Evolutionary conservation across 2,797 vertebrate genomes (phyloP).

Genomic region (Gadopsis marmoratus): DNA sequence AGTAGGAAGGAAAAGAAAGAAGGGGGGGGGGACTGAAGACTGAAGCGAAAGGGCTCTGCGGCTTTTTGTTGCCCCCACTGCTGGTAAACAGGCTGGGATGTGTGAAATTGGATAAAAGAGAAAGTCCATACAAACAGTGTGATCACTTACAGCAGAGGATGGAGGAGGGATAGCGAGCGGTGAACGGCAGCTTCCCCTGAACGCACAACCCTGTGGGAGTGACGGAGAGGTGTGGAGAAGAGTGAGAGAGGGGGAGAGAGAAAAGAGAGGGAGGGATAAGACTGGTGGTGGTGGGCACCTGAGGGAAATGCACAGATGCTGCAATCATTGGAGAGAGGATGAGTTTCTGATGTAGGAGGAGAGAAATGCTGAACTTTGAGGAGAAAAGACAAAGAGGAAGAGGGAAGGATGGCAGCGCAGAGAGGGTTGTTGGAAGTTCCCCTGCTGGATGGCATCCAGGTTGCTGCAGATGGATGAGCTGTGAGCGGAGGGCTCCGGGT

Average conservation of each 20-base stretch:
- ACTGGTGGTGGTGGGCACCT: slow-evolving; percentile 12
- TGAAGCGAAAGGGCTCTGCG: slow-evolving; percentile 55
- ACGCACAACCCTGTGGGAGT: slow-evolving; percentile 46
- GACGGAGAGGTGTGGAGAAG: slow-evolving; percentile 36
- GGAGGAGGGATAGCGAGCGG: slow-evolving; percentile 9
- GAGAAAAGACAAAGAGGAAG: slow-evolving; percentile 13
- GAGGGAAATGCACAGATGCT: slow-evolving; percentile 17
- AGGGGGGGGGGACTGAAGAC: slow-evolving; percentile 18
- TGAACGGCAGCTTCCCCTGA: slow-evolving; percentile 29
- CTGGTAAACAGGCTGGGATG: slow-evolving; percentile 66
- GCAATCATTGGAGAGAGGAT: slow-evolving; percentile 30
- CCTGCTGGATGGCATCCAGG: slow-evolving; percentile 24
- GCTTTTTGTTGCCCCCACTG: slow-evolving; percentile 54
- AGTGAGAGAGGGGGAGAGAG: slow-evolving; percentile 19
- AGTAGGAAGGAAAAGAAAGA: slow-evolving; percentile 4
- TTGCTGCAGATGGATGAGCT: slow-evolving; percentile 8
- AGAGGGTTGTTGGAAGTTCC: not conserved
- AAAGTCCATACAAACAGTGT: slow-evolving; percentile 64
- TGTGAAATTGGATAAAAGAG: slow-evolving; percentile 76
- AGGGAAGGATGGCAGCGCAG: not conserved
- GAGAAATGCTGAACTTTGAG: slow-evolving; percentile 17
- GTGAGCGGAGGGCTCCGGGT: slow-evolving; percentile 7
- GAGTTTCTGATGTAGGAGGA: slow-evolving; percentile 25
- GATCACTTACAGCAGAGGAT: slow-evolving; percentile 59
- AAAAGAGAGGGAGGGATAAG: slow-evolving; percentile 30